Evolutionary conservation across 2,113 vertebrate species (phyloP), one percentile per base, ranked within the genome.

Genomic region (Pao palembangensis): DNA sequence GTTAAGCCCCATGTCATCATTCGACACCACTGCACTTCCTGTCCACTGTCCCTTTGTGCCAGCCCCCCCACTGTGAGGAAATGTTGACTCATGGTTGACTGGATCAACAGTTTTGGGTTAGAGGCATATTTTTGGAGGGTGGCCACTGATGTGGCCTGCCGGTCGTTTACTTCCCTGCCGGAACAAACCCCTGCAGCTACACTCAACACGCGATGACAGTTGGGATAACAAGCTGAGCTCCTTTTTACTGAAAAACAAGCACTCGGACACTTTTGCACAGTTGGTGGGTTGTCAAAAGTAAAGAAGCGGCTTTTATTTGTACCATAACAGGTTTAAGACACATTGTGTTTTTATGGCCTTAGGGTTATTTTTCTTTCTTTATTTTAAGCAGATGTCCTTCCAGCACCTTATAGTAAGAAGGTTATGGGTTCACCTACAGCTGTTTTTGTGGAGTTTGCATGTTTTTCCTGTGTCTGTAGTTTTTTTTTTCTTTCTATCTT

Each of bases 11-110:
- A 58, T 78, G 76, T 68, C 80, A 83, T 79, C 68, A 44, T 73
- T 84, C 81, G 76, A 80, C 87, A 73, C 83, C 63, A 42, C 2
- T 46, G 62, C 73, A 70, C 84, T 86, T 84, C 83, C 83, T 83
- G 10, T 75, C 61, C 58, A 63, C 77, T 75, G 71, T 73, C 64
- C 48, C 66, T 60, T 65, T 73, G 62, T 65, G 62, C 56, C 61
- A 15, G 47, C 44, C 31, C 70, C 69, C 80, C 55, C 65, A 68
- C 78, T 71, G 71, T 49, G 60, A 67, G 78, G 71, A 84, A 83
- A 68, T 82, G 80, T 81, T 87, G 84, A 87, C 85, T 87, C 80
- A 73, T 64, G 75, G 62, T 69, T 65, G 59, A 73, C 79, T 85
- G 83, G 85, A 88, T 79, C 85, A 89, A 84, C 82, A 88, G 55